Percentiles rank a stretch among this genome's conserved stretches.
These are phyloP conservation scores for Hymenochirus boettgeri DNA, from an alignment of 2,113 vertebrate species.

Conservation along the genomic window DNA sequence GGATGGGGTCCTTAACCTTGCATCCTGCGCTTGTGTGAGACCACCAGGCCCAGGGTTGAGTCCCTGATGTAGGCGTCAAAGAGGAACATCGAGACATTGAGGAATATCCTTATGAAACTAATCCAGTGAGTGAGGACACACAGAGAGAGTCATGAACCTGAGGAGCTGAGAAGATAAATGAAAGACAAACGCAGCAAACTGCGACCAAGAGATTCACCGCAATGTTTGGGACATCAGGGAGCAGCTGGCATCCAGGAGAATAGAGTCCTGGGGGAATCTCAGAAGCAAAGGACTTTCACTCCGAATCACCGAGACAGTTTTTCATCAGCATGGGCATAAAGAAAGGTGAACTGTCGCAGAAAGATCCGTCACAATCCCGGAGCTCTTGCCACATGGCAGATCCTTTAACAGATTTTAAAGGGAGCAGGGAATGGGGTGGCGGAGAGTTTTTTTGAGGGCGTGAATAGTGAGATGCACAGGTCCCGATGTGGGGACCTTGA, in stretches of 20 bases:
- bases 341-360: conserved; percentile 18
- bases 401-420: conserved; percentile 11
- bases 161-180: too few relatives aligned
- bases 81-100: conserved; percentile 26
- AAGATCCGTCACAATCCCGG: conserved; percentile 8
- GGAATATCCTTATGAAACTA: background rate
- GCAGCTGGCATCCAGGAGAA: conserved; percentile 15
- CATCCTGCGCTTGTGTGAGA: conserved; percentile 19
- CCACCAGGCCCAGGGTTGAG: conserved; percentile 6
- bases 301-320: conserved; percentile 13
- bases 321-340: conserved; percentile 19
- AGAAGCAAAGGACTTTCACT: conserved; percentile 14
- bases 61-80: conserved; percentile 19
- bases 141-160: background rate
- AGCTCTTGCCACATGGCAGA: conserved; percentile 11
- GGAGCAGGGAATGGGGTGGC: background rate
- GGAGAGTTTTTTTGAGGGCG: too few relatives aligned
- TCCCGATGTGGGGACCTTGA: conserved; percentile 8
- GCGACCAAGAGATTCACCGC: too few relatives aligned
- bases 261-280: conserved; percentile 2
- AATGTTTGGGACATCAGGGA: too few relatives aligned
- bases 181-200: too few relatives aligned
- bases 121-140: background rate
- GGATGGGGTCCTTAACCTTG: conserved; percentile 3
- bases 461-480: conserved; percentile 5